Evolutionary conservation across 2,888 invertebrate genomes (phyloP).

Genomic region (Margaritifera margaritifera): DNA sequence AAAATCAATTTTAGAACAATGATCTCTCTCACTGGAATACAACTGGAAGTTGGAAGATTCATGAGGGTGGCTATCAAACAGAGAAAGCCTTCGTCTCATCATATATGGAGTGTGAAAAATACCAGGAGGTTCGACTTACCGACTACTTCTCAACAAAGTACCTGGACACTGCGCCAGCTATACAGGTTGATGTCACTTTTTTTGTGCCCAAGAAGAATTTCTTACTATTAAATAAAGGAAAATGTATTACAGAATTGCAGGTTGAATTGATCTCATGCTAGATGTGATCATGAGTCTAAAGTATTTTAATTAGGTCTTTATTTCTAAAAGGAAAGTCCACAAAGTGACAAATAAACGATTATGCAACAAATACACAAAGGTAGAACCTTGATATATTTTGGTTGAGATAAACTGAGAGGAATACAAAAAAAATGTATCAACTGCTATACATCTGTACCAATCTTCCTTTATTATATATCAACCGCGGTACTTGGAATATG

Average conservation of each 20-base stretch:
- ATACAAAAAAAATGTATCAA: too few relatives aligned
- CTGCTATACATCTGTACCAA: too few relatives aligned
- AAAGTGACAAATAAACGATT: too few relatives aligned
- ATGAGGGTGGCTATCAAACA: conserved; percentile 50
- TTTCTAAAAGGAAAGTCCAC: not conserved
- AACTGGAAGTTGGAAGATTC: conserved; percentile 34
- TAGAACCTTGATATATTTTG: too few relatives aligned
- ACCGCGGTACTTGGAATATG: too few relatives aligned
- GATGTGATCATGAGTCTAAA: not conserved
- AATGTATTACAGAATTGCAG: not conserved
- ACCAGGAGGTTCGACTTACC: conserved; percentile 50
- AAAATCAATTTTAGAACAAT: conserved; percentile 24
- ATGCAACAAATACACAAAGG: too few relatives aligned
- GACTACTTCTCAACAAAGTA: conserved; percentile 50
- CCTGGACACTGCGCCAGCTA: conserved; percentile 55
- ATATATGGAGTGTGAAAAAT: conserved; percentile 50
- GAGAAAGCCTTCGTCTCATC: conserved; percentile 54
- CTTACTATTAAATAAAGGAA: too few relatives aligned
- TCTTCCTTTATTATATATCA: too few relatives aligned
- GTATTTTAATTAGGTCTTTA: not conserved
- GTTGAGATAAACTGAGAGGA: too few relatives aligned
- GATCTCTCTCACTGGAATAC: conserved; percentile 52
- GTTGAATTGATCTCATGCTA: not conserved
- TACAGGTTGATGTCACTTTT: conserved; percentile 40
- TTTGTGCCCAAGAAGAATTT: not conserved